Conservation (phyloP, 2,797 vertebrate genomes). For the Eupleurogrammus muticus region DNA sequence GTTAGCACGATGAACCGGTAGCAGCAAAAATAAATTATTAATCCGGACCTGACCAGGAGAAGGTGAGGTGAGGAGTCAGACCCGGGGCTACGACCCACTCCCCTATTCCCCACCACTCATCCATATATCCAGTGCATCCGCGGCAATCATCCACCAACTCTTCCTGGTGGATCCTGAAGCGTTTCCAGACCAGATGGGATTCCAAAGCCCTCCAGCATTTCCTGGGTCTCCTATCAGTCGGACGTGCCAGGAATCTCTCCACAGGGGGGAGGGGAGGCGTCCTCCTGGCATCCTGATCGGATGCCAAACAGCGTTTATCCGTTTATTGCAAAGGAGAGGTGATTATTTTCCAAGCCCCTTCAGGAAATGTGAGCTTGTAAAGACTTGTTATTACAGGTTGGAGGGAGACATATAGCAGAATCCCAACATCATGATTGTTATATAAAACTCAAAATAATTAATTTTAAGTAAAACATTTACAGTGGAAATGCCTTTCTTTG, state of each 20-base stretch:
- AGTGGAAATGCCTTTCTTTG: not conserved
- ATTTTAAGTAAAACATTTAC: too few species aligned
- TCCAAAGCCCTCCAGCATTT: conserved; percentile 47
- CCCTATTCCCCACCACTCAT: not conserved
- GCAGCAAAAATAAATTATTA: too few species aligned
- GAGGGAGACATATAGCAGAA: not conserved
- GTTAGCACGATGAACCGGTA: too few species aligned
- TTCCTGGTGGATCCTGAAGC: conserved; percentile 22
- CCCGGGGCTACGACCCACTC: too few species aligned
- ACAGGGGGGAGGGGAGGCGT: not conserved
- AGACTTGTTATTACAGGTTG: not conserved
- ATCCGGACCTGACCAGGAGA: too few species aligned
- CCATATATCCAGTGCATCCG: not conserved
- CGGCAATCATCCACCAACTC: conserved; percentile 21
- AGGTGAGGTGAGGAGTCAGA: too few species aligned
- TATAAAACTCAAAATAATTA: too few species aligned
- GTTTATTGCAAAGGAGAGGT: conserved; percentile 24
- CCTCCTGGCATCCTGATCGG: conserved; percentile 17
- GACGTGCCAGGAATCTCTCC: conserved; percentile 47
- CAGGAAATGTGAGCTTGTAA: not conserved
- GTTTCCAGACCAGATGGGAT: conserved; percentile 44
- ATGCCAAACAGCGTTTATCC: not conserved
- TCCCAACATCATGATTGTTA: too few species aligned
- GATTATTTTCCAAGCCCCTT: not conserved
- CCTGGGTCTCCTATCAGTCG: conserved; percentile 36